A percentile compares a stretch with the other conserved stretches of the same genome.
Evolutionary conservation across 2,797 vertebrate genomes (phyloP).

Genomic region (Artibeus jamaicensis): DNA sequence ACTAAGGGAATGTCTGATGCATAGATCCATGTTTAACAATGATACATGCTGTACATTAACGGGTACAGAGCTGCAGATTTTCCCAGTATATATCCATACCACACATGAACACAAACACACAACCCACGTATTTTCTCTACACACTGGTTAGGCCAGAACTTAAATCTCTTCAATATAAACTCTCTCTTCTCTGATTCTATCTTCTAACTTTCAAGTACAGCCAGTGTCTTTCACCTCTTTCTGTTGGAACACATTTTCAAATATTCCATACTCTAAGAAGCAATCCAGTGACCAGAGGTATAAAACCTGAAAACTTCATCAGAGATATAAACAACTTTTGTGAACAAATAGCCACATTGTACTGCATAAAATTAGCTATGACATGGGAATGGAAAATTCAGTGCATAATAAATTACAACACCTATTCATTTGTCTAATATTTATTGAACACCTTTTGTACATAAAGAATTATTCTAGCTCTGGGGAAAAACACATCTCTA

Average conservation of each 20-base stretch:
- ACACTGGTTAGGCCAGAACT: background rate
- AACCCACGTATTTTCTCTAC: background rate
- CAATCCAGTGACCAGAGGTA: background rate
- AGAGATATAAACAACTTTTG: background rate
- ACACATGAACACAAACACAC: background rate
- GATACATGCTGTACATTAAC: background rate
- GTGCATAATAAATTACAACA: background rate
- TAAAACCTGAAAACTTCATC: background rate
- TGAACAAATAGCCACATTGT: background rate
- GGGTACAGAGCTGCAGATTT: background rate
- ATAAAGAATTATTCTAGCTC: background rate
- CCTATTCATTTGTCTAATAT: background rate
- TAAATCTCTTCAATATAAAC: background rate
- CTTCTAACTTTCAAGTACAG: background rate
- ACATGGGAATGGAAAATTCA: background rate
- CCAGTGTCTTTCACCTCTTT: background rate
- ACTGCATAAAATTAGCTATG: conserved; percentile 4
- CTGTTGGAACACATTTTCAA: background rate
- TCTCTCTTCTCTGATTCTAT: background rate
- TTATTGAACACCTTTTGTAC: background rate
- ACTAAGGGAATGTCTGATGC: background rate
- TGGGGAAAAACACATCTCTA: background rate
- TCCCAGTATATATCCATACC: background rate
- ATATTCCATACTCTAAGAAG: background rate
- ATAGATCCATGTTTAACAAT: background rate